Evolutionary conservation across 2,797 vertebrate species (phyloP).

Genomic region (Diglossa cyanea): DNA sequence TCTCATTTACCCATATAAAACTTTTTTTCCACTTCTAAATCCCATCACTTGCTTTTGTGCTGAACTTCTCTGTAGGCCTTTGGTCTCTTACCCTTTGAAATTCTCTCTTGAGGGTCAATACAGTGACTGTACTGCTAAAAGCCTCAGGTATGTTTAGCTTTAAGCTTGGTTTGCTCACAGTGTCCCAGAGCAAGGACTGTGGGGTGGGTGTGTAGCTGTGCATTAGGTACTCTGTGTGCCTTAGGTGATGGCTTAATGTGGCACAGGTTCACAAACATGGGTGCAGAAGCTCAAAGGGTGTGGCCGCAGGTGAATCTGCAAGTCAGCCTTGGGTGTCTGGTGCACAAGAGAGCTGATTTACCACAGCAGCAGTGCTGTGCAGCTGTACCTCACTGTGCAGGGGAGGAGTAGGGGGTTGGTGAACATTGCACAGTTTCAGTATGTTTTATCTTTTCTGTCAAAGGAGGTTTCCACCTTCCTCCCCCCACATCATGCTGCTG

Average conservation of each 20-base stretch:
- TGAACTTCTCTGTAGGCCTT: neutral
- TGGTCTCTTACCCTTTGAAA: neutral
- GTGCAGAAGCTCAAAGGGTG: neutral
- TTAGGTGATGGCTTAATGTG: neutral
- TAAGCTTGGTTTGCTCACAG: neutral
- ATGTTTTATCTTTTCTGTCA: neutral
- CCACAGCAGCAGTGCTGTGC: neutral
- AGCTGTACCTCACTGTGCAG: neutral
- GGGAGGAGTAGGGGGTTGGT: neutral
- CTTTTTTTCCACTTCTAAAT: neutral
- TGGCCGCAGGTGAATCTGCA: neutral
- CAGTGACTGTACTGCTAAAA: neutral
- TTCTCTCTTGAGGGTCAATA: neutral
- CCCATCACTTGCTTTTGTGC: neutral
- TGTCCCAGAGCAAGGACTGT: neutral
- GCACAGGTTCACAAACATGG: neutral
- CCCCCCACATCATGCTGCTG: neutral
- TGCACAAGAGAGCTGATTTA: neutral
- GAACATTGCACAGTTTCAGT: neutral
- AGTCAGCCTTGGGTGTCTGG: neutral
- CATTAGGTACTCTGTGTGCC: neutral
- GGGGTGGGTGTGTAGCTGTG: neutral
- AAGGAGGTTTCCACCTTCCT: neutral
- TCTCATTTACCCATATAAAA: neutral
- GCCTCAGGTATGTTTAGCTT: neutral